Evolutionary conservation across 2,113 vertebrate genomes (phyloP), one percentile per base, ranked within the genome.

Genomic region (Atherinomorus stipes): DNA sequence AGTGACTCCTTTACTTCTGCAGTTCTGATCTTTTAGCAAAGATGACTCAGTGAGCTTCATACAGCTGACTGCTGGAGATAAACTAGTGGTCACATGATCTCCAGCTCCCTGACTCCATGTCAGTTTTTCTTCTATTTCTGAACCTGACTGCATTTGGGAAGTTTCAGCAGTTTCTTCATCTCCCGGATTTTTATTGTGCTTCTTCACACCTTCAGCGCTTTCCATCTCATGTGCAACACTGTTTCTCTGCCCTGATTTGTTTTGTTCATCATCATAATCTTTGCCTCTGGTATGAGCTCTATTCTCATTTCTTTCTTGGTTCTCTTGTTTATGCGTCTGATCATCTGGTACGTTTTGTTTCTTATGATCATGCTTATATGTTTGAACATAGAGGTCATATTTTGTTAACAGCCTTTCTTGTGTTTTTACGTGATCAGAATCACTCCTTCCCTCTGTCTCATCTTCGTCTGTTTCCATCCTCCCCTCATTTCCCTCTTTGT

Each of bases 381-480:
- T 10, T 1, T 11, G 11, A 8, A 8, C 3, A 3, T 5, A 42
- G 40, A 42, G 40, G 13, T 42, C 40, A 15, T 42, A 42, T 42
- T 15, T 42, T 16, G 12, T 42, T 3, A 42, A 42, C 5, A 42
- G 40, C 40, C 3, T 16, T 42, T 42, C 16, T 3, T 11, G 13
- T n/a, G 40, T 2, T 60, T 0, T 25, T 25, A 25, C 0, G n/a
- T 37, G 11, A n/a, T 40, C 22, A 38, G 0, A 15, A 3, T 0
- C 18, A 61, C 19, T 12, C 1, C 6, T 25, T 61, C 19, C 2
- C 3, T 42, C 34, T 28, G 1, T 26, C 11, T 52, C 19, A 2
- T 50, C 7, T 64, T 52, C 19, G n/a, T 50, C 44, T 4, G 7
- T 19, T 15, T 0, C 18, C 16, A 19, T 59, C 4, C 31, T 49